A percentile compares a stretch with the other conserved stretches of the same genome.
These are phyloP conservation scores for Lepilemur septentrionalis DNA, from an alignment of 2,797 vertebrate species.

Conservation along the genomic window DNA sequence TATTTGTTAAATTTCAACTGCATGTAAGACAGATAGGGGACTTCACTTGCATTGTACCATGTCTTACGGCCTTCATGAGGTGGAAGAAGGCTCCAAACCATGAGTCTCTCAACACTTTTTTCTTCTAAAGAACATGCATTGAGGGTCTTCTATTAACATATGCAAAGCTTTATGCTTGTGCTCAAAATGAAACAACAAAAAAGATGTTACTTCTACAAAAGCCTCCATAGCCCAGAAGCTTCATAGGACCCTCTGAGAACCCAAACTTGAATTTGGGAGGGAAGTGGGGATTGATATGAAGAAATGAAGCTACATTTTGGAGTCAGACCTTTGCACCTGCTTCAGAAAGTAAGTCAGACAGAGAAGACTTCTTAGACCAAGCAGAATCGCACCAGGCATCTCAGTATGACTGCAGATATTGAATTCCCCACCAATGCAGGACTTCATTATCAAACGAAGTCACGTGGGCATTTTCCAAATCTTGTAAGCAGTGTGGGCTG, in stretches of 20 bases:
- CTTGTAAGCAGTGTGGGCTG: neutral
- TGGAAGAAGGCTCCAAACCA: neutral
- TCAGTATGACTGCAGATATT: neutral
- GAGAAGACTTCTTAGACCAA: neutral
- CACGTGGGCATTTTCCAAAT: slow-evolving; percentile 12
- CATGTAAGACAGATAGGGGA: neutral
- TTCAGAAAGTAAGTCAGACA: neutral
- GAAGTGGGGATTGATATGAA: neutral
- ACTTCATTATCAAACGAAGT: slow-evolving; percentile 24
- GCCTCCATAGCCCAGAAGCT: neutral
- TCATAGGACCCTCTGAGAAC: neutral
- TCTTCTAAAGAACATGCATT: neutral
- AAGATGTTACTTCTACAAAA: neutral
- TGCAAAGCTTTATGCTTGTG: neutral
- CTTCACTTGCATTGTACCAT: neutral
- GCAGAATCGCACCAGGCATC: neutral
- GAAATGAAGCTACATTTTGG: neutral
- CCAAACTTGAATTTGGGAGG: neutral
- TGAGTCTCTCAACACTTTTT: neutral
- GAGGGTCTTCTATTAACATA: neutral
- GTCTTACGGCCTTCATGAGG: neutral
- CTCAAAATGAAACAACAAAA: neutral
- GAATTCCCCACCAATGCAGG: neutral
- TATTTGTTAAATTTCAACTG: neutral
- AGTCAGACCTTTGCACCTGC: neutral